Evolutionary conservation across 2,113 vertebrate species (phyloP), one percentile per base, ranked within the genome.

Genomic region (Arothron firmamentum): DNA sequence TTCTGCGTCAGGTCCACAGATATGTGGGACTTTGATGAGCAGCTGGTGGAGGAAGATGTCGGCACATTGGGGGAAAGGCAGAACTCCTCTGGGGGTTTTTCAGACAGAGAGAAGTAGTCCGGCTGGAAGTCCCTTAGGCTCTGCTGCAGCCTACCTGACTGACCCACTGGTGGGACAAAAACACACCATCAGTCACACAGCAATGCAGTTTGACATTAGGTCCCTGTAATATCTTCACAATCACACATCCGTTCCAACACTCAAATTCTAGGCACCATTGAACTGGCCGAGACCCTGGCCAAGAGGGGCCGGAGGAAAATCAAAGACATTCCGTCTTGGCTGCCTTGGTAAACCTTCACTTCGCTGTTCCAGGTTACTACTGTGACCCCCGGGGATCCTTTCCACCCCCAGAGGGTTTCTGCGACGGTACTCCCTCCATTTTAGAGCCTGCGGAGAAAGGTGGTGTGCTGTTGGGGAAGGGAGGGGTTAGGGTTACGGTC

Each of bases 51-150:
- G 46, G 94, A 92, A 57, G 85, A 92, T n/a, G 92, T 75, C 14
- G 94, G 93, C 38, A 93, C 91, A 16, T 99, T 96, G 0, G 97
- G 97, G 3, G 96, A 98, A 10, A 98, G 92, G 72, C 96, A 98
- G 85, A 98, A 99, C 84, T 99, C 97, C 34, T 96, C 94, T 0
- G 97, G 97, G 0, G 97, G 97, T 25, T 92, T 95, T 88, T 99
- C 97, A 0, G 93, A 90, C 86, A 98, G 80, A 0, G 96, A 98
- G 85, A 98, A 96, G 73, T 96, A 97, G 72, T 99, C 96, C 0
- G 93, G 94, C 81, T 95, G 92, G 74, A 93, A 92, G 79, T 99
- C 95, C 31, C 89, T 91, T 84, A 90, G 94, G 80, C 90, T 93
- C 74, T 92, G 86, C 50, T 91, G 92, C 31, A 90, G 85, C 17